A percentile compares a stretch with the other conserved stretches of the same genome.
Conservation (phyloP, 2,888 invertebrate species). For the Ormyrus labotus region DNA sequence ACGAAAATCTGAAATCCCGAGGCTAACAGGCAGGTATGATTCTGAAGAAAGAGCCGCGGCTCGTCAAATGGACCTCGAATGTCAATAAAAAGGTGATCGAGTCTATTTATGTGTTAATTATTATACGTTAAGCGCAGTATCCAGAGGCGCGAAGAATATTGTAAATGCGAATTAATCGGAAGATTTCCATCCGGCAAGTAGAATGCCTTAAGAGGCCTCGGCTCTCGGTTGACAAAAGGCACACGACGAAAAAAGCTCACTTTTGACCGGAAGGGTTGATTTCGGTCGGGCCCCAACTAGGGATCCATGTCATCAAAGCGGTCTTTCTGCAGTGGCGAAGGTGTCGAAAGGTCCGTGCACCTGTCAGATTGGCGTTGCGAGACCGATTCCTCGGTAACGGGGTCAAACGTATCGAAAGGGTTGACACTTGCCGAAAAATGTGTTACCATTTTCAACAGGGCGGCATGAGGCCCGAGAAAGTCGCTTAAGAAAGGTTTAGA, state of each 20-base stretch:
- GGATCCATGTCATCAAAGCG: conserved; percentile 58
- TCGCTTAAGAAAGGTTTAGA: conserved; percentile 27
- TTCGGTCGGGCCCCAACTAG: conserved; percentile 60
- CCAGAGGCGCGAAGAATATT: conserved; percentile 71
- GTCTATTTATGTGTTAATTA: conserved; percentile 39
- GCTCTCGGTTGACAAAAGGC: not conserved
- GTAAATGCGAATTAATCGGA: conserved; percentile 73
- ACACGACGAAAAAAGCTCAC: conserved; percentile 18
- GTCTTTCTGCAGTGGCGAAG: not conserved
- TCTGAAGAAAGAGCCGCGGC: conserved; percentile 53
- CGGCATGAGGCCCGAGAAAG: conserved; percentile 56
- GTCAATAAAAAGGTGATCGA: conserved; percentile 9
- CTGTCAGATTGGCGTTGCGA: not conserved
- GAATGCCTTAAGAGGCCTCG: conserved; percentile 53
- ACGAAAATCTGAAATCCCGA: conserved; percentile 71
- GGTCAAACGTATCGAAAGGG: conserved; percentile 59
- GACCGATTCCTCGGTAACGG: not conserved
- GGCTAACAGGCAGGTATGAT: conserved; percentile 63
- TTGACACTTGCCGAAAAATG: conserved; percentile 67
- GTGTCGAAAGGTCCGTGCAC: not conserved
- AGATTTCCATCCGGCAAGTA: conserved; percentile 64
- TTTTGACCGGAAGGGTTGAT: conserved; percentile 66
- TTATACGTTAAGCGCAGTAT: conserved; percentile 53
- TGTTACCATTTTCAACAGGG: conserved; percentile 66
- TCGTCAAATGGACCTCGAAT: not conserved